phyloP scores from a whole-genome alignment of 1,140 invertebrate species.

The Heliconius congener region DNA sequence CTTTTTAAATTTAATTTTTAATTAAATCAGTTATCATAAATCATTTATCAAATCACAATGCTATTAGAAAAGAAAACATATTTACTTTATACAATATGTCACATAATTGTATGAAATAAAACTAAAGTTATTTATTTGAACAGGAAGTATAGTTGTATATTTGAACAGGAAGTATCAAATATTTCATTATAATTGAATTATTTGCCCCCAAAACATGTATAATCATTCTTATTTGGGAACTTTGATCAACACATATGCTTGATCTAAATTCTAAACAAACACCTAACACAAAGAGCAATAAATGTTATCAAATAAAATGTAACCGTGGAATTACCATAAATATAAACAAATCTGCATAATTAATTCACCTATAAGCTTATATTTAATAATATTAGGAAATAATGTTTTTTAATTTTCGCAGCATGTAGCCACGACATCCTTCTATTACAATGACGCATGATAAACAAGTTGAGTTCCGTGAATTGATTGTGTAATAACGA shows the following conservation, averaged over 20 bases:
- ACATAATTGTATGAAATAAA: not conserved
- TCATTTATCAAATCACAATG: not conserved
- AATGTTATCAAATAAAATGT: constrained; percentile 3
- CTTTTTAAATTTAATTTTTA: not conserved
- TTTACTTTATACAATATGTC: not conserved
- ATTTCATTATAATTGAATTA: constrained; percentile 12
- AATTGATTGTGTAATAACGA: constrained; percentile 63
- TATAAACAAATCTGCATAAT: not conserved
- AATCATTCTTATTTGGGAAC: not conserved
- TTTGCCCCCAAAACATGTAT: constrained; percentile 17
- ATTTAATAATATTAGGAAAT: constrained; percentile 1
- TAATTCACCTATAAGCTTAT: not conserved
- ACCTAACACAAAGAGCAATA: not conserved
- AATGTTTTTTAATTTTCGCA: constrained; percentile 9
- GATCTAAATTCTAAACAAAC: not conserved
- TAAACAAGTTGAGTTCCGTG: constrained; percentile 42
- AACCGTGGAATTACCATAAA: not conserved
- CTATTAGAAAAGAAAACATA: not conserved
- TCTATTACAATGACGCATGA: constrained; percentile 49
- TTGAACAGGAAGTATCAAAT: not conserved
- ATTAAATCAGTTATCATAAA: not conserved
- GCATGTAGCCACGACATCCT: constrained; percentile 10
- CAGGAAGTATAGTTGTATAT: not conserved
- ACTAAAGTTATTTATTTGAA: not conserved
- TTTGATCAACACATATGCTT: constrained; percentile 13